A percentile compares a stretch with the other conserved stretches of the same genome.
Conservation (phyloP, 2,797 vertebrate genomes). For the Dallia pectoralis region DNA sequence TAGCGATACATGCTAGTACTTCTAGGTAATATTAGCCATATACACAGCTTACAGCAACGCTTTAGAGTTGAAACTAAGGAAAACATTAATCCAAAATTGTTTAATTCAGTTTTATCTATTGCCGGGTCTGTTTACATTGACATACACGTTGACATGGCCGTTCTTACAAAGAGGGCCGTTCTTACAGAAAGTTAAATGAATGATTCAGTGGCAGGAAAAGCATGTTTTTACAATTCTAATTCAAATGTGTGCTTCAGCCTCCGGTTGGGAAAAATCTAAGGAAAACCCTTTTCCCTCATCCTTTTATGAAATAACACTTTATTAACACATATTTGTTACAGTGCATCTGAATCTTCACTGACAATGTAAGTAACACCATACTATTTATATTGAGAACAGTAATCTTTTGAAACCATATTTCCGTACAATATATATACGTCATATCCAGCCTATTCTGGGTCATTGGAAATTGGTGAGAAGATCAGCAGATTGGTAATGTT, state of each 20-base stretch:
- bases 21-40: too few species aligned
- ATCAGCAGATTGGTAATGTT: background rate
- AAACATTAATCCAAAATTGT: too few species aligned
- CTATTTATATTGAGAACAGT: constrained; percentile 31
- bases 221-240: background rate
- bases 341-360: constrained; percentile 56
- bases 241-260: background rate
- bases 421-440: constrained; percentile 12
- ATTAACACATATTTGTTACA: constrained; percentile 60
- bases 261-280: constrained; percentile 42
- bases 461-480: background rate
- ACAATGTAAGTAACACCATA: constrained; percentile 56
- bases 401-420: constrained; percentile 11
- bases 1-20: too few species aligned
- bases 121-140: too few species aligned
- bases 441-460: constrained; percentile 12
- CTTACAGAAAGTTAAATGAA: too few species aligned
- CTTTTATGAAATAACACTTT: constrained; percentile 21
- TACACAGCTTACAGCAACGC: too few species aligned
- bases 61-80: too few species aligned
- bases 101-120: too few species aligned
- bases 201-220: too few species aligned
- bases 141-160: too few species aligned
- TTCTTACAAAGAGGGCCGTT: too few species aligned
- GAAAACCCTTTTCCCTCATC: constrained; percentile 34